These are phyloP conservation scores for Ardeotis arabs DNA, from an alignment of 2,113 vertebrate species.

Conservation along the genomic window DNA sequence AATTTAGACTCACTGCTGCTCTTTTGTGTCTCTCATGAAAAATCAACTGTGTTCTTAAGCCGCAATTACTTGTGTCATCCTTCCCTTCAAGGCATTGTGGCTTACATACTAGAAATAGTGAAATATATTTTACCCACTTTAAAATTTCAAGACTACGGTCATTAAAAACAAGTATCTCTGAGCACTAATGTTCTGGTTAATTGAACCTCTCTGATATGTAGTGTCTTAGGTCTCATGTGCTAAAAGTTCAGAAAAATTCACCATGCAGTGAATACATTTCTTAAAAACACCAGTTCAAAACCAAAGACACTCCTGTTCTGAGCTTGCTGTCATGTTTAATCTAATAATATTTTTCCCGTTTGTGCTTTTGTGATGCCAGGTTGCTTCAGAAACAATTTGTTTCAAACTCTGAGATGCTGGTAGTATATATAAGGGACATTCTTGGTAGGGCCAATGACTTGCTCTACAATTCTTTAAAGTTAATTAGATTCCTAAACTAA, in stretches of 20 bases:
- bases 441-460: not conserved
- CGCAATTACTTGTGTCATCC: not conserved
- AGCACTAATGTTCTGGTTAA: constrained; percentile 45
- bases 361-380: not conserved
- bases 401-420: not conserved
- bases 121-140: not conserved
- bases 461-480: not conserved
- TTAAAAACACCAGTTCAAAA: not conserved
- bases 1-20: not conserved
- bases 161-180: constrained; percentile 14
- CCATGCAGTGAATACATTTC: not conserved
- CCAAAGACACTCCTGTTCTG: not conserved
- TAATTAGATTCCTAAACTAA: not conserved
- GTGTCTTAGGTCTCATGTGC: not conserved
- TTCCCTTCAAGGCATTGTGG: not conserved
- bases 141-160: constrained; percentile 8
- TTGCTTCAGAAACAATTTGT: constrained; percentile 27
- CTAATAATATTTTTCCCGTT: not conserved
- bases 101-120: not conserved
- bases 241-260: constrained; percentile 20
- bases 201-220: constrained; percentile 16
- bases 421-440: not conserved
- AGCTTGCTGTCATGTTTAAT: not conserved
- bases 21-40: not conserved
- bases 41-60: not conserved